phyloP scores from a whole-genome alignment of 2,888 invertebrate species.

The Ochropacha duplaris region DNA sequence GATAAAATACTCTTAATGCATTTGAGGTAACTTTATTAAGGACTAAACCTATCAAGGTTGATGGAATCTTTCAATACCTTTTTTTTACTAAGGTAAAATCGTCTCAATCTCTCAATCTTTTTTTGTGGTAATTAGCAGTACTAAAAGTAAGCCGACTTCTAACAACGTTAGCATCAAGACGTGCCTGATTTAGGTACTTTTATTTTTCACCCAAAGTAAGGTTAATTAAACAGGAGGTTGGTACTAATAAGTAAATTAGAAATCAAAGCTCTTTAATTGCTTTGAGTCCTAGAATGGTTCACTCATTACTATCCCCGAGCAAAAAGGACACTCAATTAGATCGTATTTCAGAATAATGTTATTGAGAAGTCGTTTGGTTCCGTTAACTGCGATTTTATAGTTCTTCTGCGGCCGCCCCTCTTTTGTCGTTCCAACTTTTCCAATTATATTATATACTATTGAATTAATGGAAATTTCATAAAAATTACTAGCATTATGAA shows the following conservation, averaged over 20 bases:
- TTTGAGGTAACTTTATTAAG: background rate
- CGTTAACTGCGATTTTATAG: constrained; percentile 70
- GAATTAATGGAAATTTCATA: constrained; percentile 46
- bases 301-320: constrained; percentile 29
- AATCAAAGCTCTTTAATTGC: constrained; percentile 15
- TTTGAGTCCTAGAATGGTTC: constrained; percentile 9
- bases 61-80: background rate
- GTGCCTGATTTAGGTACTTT: constrained; percentile 8
- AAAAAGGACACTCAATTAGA: constrained; percentile 50
- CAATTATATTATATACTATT: constrained; percentile 52
- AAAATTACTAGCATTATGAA: constrained; percentile 39
- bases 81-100: background rate
- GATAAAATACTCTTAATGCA: no score
- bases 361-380: constrained; percentile 60
- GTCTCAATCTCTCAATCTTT: background rate
- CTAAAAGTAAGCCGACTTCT: background rate
- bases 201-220: constrained; percentile 18
- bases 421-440: constrained; percentile 57
- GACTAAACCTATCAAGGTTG: background rate
- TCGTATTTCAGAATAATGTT: constrained; percentile 62
- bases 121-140: background rate
- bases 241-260: constrained; percentile 36
- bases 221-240: constrained; percentile 5
- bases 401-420: constrained; percentile 50
- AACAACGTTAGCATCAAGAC: background rate